phyloP scores from a whole-genome alignment of 2,888 invertebrate species.

The Aphidius colemani region DNA sequence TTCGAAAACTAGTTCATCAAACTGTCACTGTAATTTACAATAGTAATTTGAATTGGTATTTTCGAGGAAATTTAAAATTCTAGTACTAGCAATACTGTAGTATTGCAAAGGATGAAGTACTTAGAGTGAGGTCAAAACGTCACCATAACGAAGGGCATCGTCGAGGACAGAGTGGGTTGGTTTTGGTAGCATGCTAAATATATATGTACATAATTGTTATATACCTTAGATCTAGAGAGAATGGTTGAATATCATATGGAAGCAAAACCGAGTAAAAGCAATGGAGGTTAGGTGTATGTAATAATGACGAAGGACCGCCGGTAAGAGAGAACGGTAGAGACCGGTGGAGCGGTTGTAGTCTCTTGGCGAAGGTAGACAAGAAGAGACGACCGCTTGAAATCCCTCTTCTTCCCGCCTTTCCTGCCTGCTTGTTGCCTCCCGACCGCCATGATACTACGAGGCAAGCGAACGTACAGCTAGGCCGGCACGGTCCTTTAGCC shows the following conservation, averaged over 20 bases:
- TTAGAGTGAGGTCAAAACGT: slow-evolving; percentile 25
- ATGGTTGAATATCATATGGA: slow-evolving; percentile 14
- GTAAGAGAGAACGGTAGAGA: slow-evolving; percentile 34
- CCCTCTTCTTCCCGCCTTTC: slow-evolving; percentile 51
- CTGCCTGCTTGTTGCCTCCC: slow-evolving; percentile 50
- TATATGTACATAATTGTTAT: too few relatives aligned
- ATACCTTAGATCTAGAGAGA: slow-evolving; percentile 6
- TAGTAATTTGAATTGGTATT: too few relatives aligned
- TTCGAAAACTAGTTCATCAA: too few relatives aligned
- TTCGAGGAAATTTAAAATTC: too few relatives aligned
- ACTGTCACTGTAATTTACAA: too few relatives aligned
- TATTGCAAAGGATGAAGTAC: too few relatives aligned
- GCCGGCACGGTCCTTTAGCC: slow-evolving; percentile 60
- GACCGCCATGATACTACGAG: slow-evolving; percentile 58
- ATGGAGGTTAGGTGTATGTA: slow-evolving; percentile 36
- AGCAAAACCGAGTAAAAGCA: slow-evolving; percentile 25
- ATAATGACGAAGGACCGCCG: slow-evolving; percentile 35
- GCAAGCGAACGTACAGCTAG: slow-evolving; percentile 55
- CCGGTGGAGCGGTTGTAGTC: slow-evolving; percentile 29
- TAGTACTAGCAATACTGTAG: too few relatives aligned
- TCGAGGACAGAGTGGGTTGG: slow-evolving; percentile 28
- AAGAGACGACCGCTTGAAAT: slow-evolving; percentile 57
- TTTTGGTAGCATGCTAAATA: background rate
- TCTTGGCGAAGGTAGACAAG: slow-evolving; percentile 46
- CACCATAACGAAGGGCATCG: slow-evolving; percentile 30